Evolutionary conservation across 2,888 invertebrate genomes (phyloP).

Genomic region (Ceraclea dissimilis): DNA sequence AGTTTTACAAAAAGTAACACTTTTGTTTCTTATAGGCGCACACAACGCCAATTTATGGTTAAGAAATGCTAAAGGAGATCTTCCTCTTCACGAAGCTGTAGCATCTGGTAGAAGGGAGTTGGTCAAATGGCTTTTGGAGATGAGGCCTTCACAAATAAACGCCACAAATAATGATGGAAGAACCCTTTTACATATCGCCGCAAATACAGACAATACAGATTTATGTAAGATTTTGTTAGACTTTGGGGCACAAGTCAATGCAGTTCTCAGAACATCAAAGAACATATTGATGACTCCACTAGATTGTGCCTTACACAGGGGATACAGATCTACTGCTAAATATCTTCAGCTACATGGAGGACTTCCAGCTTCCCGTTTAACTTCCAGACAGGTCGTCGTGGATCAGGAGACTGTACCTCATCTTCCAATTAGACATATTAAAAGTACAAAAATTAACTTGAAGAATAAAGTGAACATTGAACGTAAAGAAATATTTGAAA

Average conservation of each 20-base stretch:
- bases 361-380: conserved; percentile 65
- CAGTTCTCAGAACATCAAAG: conserved; percentile 72
- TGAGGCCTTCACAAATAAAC: conserved; percentile 76
- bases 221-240: conserved; percentile 84
- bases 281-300: conserved; percentile 83
- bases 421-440: conserved; percentile 43
- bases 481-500: conserved; percentile 45
- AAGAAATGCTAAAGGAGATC: conserved; percentile 87
- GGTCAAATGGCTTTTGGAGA: conserved; percentile 79
- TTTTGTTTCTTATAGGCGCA: conserved; percentile 48
- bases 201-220: conserved; percentile 87
- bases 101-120: conserved; percentile 83
- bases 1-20: too few species aligned
- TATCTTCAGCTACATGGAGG: conserved; percentile 88
- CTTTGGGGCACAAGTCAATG: conserved; percentile 77
- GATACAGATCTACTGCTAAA: conserved; percentile 85
- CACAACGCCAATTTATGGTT: conserved; percentile 87
- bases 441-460: conserved; percentile 47
- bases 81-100: conserved; percentile 94
- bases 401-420: conserved; percentile 42
- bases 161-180: conserved; percentile 89
- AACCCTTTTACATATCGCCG: conserved; percentile 89
- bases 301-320: conserved; percentile 82
- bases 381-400: conserved; percentile 42
- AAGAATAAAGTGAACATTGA: conserved; percentile 46